Conservation (phyloP, 2,888 invertebrate species). For the Zaprionus obscuricornis region DNA sequence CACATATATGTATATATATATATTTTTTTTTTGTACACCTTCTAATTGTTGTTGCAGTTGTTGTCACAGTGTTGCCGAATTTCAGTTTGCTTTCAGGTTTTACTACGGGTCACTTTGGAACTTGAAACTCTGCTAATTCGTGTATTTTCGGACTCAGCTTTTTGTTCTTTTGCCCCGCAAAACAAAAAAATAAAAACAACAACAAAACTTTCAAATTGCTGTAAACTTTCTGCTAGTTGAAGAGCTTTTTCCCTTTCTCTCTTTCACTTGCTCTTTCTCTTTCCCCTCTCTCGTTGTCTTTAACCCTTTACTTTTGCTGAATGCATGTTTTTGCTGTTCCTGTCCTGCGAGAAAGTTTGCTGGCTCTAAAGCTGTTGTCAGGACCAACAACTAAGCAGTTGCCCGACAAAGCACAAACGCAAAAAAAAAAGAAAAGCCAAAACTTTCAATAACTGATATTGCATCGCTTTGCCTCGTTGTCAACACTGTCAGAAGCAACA, state of each 20-base stretch:
- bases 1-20: too few relatives aligned
- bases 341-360: slow-evolving; percentile 20
- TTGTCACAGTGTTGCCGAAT: slow-evolving; percentile 19
- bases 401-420: too few relatives aligned
- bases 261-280: not conserved
- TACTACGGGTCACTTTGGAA: too few relatives aligned
- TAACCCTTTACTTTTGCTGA: not conserved
- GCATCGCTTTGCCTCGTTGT: slow-evolving; percentile 33
- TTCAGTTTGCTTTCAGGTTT: slow-evolving; percentile 14
- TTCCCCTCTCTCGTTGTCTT: too few relatives aligned
- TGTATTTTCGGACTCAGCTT: slow-evolving; percentile 22
- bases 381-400: slow-evolving; percentile 32
- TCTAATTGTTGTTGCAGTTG: too few relatives aligned
- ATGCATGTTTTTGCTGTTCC: not conserved
- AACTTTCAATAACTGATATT: slow-evolving; percentile 56
- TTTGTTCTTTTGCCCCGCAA: slow-evolving; percentile 6
- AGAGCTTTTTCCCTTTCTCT: slow-evolving; percentile 5
- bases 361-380: slow-evolving; percentile 38
- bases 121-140: slow-evolving; percentile 32
- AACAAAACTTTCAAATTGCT: slow-evolving; percentile 22
- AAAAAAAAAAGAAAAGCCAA: not conserved
- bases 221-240: slow-evolving; percentile 30
- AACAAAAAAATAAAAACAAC: too few relatives aligned
- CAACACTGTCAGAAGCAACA: slow-evolving; percentile 44
- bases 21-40: too few relatives aligned